Percentiles rank a stretch among this genome's conserved stretches.
Evolutionary conservation across 1,140 invertebrate species (phyloP).

Genomic region (Drosophila lowei): DNA sequence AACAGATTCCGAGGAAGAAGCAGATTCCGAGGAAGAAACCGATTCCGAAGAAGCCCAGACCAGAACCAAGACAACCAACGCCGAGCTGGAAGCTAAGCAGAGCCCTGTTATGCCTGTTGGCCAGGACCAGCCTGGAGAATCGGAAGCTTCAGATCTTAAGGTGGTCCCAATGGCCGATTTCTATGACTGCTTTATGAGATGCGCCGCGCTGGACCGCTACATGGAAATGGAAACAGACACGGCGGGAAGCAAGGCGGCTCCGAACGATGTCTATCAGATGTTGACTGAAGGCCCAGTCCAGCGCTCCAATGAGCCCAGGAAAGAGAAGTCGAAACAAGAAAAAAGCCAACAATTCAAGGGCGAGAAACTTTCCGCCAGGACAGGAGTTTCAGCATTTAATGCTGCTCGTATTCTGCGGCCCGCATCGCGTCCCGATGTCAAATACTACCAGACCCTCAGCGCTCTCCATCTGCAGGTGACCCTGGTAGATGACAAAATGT

Average conservation of each 20-base stretch:
- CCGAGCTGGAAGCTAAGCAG: too few species aligned
- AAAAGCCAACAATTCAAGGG: neutral
- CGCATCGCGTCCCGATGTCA: constrained; percentile 4
- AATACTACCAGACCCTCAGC: neutral
- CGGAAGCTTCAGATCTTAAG: neutral
- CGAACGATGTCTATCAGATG: too few species aligned
- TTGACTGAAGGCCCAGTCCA: neutral
- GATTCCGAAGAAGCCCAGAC: too few species aligned
- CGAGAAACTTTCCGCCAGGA: neutral
- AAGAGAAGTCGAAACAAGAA: neutral
- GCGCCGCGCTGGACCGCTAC: neutral
- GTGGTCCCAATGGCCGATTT: neutral
- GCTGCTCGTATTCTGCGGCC: too few species aligned
- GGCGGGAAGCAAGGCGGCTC: neutral
- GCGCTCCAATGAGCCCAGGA: neutral
- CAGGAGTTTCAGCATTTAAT: neutral
- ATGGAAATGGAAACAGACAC: neutral
- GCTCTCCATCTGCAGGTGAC: constrained; percentile 4
- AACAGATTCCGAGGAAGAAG: too few species aligned
- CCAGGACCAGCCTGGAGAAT: neutral
- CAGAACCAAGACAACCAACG: too few species aligned
- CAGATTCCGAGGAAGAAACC: too few species aligned
- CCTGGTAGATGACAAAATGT: neutral
- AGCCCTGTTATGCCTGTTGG: too few species aligned
- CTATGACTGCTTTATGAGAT: constrained; percentile 2